A percentile compares a stretch with the other conserved stretches of the same genome.
Evolutionary conservation across 2,888 invertebrate genomes (phyloP).

Genomic region (Drosophila setosimentum): DNA sequence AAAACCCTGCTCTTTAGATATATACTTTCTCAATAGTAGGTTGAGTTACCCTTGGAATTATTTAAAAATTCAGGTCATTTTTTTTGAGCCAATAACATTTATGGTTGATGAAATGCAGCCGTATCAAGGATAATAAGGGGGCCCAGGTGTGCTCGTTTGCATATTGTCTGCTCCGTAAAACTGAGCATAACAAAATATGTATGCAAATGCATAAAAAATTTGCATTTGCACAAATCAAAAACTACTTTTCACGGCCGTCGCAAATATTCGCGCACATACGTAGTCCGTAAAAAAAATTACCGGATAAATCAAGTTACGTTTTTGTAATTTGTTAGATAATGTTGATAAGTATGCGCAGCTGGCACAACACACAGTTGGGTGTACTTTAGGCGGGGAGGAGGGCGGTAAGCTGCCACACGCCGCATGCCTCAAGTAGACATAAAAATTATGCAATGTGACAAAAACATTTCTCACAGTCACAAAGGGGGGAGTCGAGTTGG

Average conservation of each 20-base stretch:
- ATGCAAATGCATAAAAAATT: conserved; percentile 37
- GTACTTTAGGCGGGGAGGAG: conserved; percentile 35
- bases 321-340: conserved; percentile 83
- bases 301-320: conserved; percentile 84
- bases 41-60: neutral
- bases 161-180: neutral
- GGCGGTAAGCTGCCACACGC: neutral
- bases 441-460: conserved; percentile 50
- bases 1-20: neutral
- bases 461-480: conserved; percentile 43
- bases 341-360: conserved; percentile 78
- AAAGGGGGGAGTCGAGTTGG: neutral
- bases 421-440: conserved; percentile 35
- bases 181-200: conserved; percentile 26
- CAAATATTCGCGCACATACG: conserved; percentile 52
- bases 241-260: conserved; percentile 71
- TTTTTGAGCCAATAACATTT: neutral
- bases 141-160: neutral
- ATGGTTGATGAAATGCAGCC: neutral
- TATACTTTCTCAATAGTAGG: neutral
- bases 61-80: neutral
- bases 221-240: conserved; percentile 47
- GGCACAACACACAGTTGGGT: conserved; percentile 64
- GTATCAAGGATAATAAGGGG: neutral
- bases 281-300: conserved; percentile 71